Conservation (phyloP, 2,113 vertebrate species). For the Ginglymostoma cirratum region DNA sequence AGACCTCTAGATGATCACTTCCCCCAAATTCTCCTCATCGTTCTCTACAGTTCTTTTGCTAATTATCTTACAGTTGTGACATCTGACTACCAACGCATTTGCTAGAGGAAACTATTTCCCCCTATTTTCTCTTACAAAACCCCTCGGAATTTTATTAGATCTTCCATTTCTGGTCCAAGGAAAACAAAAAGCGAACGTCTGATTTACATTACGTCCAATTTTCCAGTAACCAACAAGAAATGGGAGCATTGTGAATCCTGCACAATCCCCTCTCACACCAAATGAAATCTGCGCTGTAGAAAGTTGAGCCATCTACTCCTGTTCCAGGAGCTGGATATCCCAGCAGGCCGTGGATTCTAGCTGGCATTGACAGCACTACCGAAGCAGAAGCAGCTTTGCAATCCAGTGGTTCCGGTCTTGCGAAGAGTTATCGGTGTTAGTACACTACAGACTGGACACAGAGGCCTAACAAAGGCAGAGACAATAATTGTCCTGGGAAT, state of each 20-base stretch:
- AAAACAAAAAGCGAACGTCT: neutral
- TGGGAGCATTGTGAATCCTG: neutral
- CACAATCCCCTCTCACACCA: neutral
- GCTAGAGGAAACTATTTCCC: neutral
- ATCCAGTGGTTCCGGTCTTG: neutral
- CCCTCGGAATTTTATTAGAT: neutral
- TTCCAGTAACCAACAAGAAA: neutral
- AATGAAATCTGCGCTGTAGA: neutral
- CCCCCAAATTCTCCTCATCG: neutral
- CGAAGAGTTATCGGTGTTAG: neutral
- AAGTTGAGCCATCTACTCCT: too few relatives aligned
- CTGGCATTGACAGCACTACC: neutral
- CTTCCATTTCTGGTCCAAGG: neutral
- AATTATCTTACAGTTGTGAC: neutral
- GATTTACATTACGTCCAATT: neutral
- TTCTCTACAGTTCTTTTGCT: neutral
- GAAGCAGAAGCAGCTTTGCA: constrained; percentile 25
- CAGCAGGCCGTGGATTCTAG: neutral
- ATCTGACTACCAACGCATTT: neutral
- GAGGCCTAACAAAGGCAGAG: neutral
- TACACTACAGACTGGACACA: neutral
- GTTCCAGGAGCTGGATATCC: neutral
- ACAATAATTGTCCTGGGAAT: neutral
- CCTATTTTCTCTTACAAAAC: neutral
- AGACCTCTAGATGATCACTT: too few relatives aligned